Evolutionary conservation across 2,888 invertebrate genomes (phyloP).

Genomic region (Ochropleura leucogaster): DNA sequence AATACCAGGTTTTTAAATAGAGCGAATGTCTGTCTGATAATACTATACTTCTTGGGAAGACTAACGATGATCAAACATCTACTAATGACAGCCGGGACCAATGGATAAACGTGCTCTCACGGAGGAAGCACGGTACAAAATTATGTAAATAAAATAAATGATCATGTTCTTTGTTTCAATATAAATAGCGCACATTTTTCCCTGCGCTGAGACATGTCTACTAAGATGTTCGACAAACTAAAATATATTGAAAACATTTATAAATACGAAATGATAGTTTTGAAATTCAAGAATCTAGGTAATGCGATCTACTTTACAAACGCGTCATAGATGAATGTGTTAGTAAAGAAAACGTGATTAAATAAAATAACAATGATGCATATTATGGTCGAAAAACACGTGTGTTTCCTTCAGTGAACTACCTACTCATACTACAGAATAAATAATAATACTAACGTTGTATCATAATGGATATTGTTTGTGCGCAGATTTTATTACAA

Average conservation of each 20-base stretch:
- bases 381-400: background rate
- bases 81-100: too few relatives aligned
- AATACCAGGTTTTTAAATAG: too few relatives aligned
- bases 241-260: background rate
- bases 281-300: background rate
- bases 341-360: background rate
- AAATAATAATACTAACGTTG: too few relatives aligned
- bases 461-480: background rate
- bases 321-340: background rate
- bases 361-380: background rate
- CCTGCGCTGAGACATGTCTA: background rate
- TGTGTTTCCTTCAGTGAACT: background rate
- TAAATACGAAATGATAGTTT: background rate
- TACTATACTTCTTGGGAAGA: too few relatives aligned
- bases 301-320: background rate
- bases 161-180: background rate
- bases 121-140: too few relatives aligned
- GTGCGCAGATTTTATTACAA: background rate
- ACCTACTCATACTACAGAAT: background rate
- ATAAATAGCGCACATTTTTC: background rate
- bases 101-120: too few relatives aligned
- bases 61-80: too few relatives aligned
- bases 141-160: background rate
- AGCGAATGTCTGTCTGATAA: too few relatives aligned
- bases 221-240: background rate